Base-by-base conservation (phyloP, 2,888 invertebrate genomes). In the Lycocerus yunnanus region DNA sequence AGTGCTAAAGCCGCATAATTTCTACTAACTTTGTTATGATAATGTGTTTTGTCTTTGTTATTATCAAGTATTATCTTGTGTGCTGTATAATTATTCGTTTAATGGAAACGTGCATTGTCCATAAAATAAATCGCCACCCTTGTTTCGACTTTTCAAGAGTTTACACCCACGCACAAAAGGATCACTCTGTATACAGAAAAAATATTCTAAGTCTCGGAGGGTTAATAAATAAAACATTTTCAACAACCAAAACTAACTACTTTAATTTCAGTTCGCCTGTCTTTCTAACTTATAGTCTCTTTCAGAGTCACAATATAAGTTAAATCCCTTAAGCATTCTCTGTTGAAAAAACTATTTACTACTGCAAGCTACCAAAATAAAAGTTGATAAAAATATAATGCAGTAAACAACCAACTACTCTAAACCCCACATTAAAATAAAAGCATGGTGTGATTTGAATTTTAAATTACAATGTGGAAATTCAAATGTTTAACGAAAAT, bases 31-130 rank as follows among this genome's bases (percentile, higher is more conserved):
- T 69, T 73, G 66, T 73, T 73, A 73, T 69, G 73, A 69, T 69
- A 73, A 73, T 73, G 73, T 68, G 59, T 73, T 73, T 24, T 24
- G 63, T 73, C 73, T 69, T 73, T 69, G 69, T 73, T 68, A 66
- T 69, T 72, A 63, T 61, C 67, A 16, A 72, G 58, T 58, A 63
- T 9, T 73, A 65, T 73, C 63, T 21, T 59, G n/a, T 15, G 14
- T 59, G 72, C 61, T 18, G 20, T 72, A 43, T 68, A 15, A 63
- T 15, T 18, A 59, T 65, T 69, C 63, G 20, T 69, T 73, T 73
- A 73, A 73, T 73, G 69, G 68, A 66, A 59, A 65, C 14, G 66
- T 59, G 27, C 65, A 15, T 27, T 69, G 43, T n/a, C 58, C 58
- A 69, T 65, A 73, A 73, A 68, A 65, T 66, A 65, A 69, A 66